Conservation (phyloP, 2,113 vertebrate species). For the Elaphurus davidianus region DNA sequence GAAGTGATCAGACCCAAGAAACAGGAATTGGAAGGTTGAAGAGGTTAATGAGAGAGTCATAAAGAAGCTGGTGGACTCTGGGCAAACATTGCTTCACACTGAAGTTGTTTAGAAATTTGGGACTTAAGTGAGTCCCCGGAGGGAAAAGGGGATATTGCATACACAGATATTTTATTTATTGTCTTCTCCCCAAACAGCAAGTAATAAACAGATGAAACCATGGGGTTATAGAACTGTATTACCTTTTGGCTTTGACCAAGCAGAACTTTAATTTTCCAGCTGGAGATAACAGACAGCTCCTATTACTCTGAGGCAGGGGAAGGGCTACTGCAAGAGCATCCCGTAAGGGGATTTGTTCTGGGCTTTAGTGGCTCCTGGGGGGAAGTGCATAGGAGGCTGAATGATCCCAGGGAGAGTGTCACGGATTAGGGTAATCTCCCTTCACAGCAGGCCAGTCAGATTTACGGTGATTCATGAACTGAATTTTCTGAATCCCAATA, state of each 20-base stretch:
- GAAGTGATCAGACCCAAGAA: not conserved
- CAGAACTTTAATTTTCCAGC: slow-evolving; percentile 66
- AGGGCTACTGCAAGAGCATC: not conserved
- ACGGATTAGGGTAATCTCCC: not conserved
- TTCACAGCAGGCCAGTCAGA: not conserved
- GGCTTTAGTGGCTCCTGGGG: not conserved
- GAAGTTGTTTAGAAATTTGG: slow-evolving; percentile 58
- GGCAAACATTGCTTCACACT: slow-evolving; percentile 18
- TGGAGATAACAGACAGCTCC: slow-evolving; percentile 43
- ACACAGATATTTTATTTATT: slow-evolving; percentile 70
- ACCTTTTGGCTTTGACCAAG: slow-evolving; percentile 58
- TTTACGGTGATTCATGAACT: not conserved
- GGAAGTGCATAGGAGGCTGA: not conserved
- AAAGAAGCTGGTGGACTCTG: slow-evolving; percentile 28
- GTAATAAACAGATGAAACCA: slow-evolving; percentile 71
- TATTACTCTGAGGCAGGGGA: slow-evolving; percentile 34
- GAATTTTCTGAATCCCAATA: not conserved
- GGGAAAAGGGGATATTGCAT: slow-evolving; percentile 58
- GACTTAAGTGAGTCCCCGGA: slow-evolving; percentile 33
- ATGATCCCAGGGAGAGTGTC: not conserved
- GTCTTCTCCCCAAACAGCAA: slow-evolving; percentile 60
- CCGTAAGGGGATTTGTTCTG: slow-evolving; percentile 33
- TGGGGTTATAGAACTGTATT: slow-evolving; percentile 57
- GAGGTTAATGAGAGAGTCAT: slow-evolving; percentile 63
- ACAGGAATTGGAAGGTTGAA: slow-evolving; percentile 10